Evolutionary conservation across 2,113 vertebrate genomes (phyloP), one percentile per base, ranked within the genome.

Genomic region (Sebastes schlegelii): DNA sequence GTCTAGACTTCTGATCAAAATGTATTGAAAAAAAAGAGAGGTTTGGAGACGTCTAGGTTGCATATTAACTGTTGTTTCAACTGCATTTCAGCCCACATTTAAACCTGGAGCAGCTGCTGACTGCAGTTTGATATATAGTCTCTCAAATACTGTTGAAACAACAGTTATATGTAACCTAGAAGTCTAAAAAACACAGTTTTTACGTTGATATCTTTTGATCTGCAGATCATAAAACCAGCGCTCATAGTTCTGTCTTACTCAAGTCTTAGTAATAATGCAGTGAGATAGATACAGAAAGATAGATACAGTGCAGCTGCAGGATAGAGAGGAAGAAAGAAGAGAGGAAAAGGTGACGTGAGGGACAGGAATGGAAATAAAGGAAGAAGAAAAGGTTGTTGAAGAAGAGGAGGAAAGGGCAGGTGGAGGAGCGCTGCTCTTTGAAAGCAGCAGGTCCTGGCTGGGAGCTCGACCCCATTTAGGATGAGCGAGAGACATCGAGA

Each of bases 401-500:
- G 79, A 69, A 67, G 65, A 60, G 69, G 52, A 49, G 87, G 89
- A 93, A 96, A 95, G 93, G 94, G 88, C 92, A 95, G 92, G 87
- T 77, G 87, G 84, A 91, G 79, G 78, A 62, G 88, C 71, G 79
- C 71, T 88, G 88, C 85, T 90, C 85, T 90, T 96, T 96, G 97
- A 96, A 97, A 96, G 85, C 80, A 48, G 43, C 82, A 84, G 92
- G 91, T 90, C 90, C 91, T 82, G 93, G 91, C 92, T 91, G 93
- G 79, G 92, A 82, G 92, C 92, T 91, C 86, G 94, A 95, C 94
- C 95, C 96, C 93, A 95, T 96, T 96, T 94, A 94, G 91, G 94
- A 94, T 83, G 93, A 92, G 90, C 72, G 92, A 91, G 86, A 85
- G 86, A 86, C 70, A 60, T 61, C n/a, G 74, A 85, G 86, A 76